Base-by-base conservation (phyloP, 2,113 vertebrate species). In the Poicephalus gulielmi region DNA sequence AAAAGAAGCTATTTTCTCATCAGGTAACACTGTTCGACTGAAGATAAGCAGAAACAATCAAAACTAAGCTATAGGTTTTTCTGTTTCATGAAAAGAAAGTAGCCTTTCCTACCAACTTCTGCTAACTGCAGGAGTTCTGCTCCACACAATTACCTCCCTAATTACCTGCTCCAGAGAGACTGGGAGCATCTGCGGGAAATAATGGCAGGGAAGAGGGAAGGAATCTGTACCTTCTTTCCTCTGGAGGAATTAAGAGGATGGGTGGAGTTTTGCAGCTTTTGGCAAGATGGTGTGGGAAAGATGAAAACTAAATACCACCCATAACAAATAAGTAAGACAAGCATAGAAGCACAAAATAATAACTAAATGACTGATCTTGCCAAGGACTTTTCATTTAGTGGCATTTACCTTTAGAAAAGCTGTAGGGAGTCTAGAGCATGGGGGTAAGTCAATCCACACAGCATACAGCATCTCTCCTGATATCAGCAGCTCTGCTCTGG, bases 1-100 rank as follows among this genome's bases (percentile, higher is more conserved):
- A 82, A 55, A 31, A 85, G 53, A 83, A 37, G 53, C 44, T 92
- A 62, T 95, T 94, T 97, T 91, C 75, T 76, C 68, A 64, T 87
- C 95, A 90, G 64, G n/a, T 90, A 79, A 76, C 10, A 41, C 43
- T 33, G 43, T 59, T 92, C 89, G 50, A 57, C 7, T 41, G 43
- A 86, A 53, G 49, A 84, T 70, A 92, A 80, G 39, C 19, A 74
- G 44, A 91, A 95, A 77, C 53, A 73, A 84, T 81, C 30, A 77
- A 92, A 94, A 62, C 19, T 66, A 83, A 91, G 59, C 24, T 57
- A 46, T 43, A 53, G 25, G 23, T 8, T 88, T 88, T 83, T 67
- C 62, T 87, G 15, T 70, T 91, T 75, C 33, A 28, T 62, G 55
- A 71, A 86, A 75, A 60, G 53, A 52, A 87, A 84, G 16, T 66